A percentile compares a stretch with the other conserved stretches of the same genome.
Conservation (phyloP, 2,888 invertebrate genomes). For the Cantharis flavilabris region DNA sequence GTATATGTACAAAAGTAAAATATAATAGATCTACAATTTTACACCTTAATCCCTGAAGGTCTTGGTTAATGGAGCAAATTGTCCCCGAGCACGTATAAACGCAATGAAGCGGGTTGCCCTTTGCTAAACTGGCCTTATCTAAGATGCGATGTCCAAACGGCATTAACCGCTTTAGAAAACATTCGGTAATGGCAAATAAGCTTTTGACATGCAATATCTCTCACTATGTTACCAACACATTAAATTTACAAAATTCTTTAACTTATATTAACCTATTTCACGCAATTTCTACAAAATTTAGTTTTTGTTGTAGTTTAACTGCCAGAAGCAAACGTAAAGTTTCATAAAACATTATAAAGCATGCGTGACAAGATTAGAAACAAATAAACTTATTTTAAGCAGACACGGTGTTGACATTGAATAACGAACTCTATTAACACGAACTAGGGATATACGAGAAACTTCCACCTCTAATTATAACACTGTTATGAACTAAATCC, state of each 20-base stretch:
- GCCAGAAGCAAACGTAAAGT: not conserved
- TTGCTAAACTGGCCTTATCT: constrained; percentile 43
- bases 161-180: constrained; percentile 12
- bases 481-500: constrained; percentile 19
- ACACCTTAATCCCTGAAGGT: constrained; percentile 49
- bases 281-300: constrained; percentile 17
- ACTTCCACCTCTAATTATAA: constrained; percentile 23
- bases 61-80: constrained; percentile 48
- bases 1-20: constrained; percentile 32
- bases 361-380: constrained; percentile 19
- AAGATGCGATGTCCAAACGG: constrained; percentile 32
- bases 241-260: constrained; percentile 13
- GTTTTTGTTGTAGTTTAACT: constrained; percentile 1
- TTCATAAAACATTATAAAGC: constrained; percentile 13
- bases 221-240: constrained; percentile 4
- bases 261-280: constrained; percentile 1
- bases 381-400: constrained; percentile 23
- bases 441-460: constrained; percentile 12
- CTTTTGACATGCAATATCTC: constrained; percentile 15
- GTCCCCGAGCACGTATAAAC: constrained; percentile 49
- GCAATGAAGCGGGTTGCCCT: constrained; percentile 46
- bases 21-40: constrained; percentile 45
- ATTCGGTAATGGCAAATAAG: not conserved
- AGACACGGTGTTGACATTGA: constrained; percentile 17
- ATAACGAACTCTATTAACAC: constrained; percentile 24